Evolutionary conservation across 2,797 vertebrate genomes (phyloP).

Genomic region (Sebastiscus tertius): DNA sequence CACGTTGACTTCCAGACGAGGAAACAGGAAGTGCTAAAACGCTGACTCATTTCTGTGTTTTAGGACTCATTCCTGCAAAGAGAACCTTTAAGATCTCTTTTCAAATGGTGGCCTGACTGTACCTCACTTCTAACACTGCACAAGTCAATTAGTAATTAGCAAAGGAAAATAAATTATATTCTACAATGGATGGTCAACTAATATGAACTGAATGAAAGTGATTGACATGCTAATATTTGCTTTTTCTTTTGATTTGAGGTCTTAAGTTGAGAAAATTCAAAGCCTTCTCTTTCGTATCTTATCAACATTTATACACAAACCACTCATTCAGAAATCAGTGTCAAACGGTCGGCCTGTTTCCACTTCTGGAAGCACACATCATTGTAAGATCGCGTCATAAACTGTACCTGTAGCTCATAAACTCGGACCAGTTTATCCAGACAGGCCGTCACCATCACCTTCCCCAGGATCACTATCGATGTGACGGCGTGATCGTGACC

Average conservation of each 20-base stretch:
- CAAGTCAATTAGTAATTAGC: not conserved
- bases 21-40: no score
- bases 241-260: not conserved
- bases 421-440: constrained; percentile 95
- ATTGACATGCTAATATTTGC: not conserved
- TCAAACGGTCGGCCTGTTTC: not conserved
- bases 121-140: not conserved
- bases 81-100: not conserved
- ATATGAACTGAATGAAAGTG: not conserved
- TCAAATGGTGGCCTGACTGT: not conserved
- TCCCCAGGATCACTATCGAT: constrained; percentile 91
- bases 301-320: not conserved
- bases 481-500: constrained; percentile 95
- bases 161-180: not conserved
- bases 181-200: not conserved
- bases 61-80: no score
- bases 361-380: not conserved
- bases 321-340: not conserved
- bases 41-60: no score
- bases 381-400: not conserved
- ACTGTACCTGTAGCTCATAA: constrained; percentile 84
- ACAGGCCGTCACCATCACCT: constrained; percentile 96
- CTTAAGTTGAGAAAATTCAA: not conserved
- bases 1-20: no score
- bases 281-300: not conserved